phyloP scores from a whole-genome alignment of 2,888 invertebrate species.

The Lycia hirtaria region DNA sequence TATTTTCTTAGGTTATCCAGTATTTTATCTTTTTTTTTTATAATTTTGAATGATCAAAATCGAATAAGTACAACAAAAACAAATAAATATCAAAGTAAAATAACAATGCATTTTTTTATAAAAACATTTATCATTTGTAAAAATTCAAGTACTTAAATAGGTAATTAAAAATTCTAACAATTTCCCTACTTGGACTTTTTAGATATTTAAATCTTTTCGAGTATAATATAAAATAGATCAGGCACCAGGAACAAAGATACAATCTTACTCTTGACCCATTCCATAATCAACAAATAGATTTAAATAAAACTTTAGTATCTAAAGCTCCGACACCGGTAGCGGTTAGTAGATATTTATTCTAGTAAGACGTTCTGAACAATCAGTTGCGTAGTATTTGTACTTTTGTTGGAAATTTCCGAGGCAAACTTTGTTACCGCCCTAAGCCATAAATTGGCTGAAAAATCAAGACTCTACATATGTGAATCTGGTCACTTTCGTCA shows the following conservation, averaged over 20 bases:
- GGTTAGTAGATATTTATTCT: background rate
- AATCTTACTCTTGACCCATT: background rate
- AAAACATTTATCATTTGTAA: too few relatives aligned
- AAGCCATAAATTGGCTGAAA: background rate
- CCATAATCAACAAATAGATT: background rate
- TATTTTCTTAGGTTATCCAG: background rate
- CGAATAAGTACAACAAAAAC: background rate
- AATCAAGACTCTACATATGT: too few relatives aligned
- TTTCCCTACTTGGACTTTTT: too few relatives aligned
- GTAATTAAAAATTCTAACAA: too few relatives aligned
- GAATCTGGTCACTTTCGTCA: too few relatives aligned
- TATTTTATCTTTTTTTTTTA: too few relatives aligned
- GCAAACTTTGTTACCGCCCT: background rate
- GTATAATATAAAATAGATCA: background rate
- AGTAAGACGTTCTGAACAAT: background rate
- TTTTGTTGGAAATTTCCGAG: background rate
- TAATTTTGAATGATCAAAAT: background rate
- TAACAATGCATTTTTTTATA: too few relatives aligned
- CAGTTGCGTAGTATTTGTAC: background rate
- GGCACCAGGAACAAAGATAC: background rate
- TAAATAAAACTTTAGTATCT: background rate
- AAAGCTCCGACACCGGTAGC: slow-evolving; percentile 2
- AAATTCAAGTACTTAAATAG: too few relatives aligned
- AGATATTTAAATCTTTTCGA: too few relatives aligned
- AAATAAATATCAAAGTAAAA: background rate